These are phyloP conservation scores for Chrysocyon brachyurus DNA, from an alignment of 2,797 vertebrate species.

Conservation along the genomic window DNA sequence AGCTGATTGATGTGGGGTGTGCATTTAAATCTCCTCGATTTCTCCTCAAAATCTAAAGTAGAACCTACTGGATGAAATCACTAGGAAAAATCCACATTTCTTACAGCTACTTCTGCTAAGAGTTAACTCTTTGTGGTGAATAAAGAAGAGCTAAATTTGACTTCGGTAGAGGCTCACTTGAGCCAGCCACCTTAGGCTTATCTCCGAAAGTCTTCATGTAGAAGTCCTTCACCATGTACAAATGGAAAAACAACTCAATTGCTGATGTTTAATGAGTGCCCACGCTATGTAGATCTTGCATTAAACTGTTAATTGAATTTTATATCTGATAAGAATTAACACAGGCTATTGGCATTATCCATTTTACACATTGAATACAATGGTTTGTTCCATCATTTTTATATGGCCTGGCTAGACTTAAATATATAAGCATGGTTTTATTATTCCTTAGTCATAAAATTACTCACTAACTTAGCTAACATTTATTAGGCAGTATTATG, in stretches of 20 bases:
- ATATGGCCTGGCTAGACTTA: neutral
- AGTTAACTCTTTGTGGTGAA: neutral
- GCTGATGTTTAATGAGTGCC: neutral
- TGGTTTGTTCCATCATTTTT: neutral
- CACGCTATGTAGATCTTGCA: neutral
- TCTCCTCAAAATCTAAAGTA: neutral
- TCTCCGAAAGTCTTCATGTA: neutral
- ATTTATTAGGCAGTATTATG: neutral
- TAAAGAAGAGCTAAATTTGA: neutral
- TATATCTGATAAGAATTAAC: neutral
- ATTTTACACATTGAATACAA: neutral
- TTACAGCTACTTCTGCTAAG: neutral
- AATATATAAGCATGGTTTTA: neutral
- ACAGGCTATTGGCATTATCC: neutral
- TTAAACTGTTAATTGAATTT: neutral
- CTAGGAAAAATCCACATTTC: neutral
- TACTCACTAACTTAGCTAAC: neutral
- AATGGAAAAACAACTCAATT: neutral
- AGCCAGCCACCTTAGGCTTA: neutral
- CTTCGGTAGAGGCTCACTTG: neutral
- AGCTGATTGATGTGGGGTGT: neutral
- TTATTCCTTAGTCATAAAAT: conserved; percentile 1
- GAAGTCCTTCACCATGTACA: neutral
- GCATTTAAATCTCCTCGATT: neutral
- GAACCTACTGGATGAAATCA: neutral